Percentiles rank a stretch among this genome's conserved stretches.
Evolutionary conservation across 2,888 invertebrate genomes (phyloP).

Genomic region (Ochropleura plecta): DNA sequence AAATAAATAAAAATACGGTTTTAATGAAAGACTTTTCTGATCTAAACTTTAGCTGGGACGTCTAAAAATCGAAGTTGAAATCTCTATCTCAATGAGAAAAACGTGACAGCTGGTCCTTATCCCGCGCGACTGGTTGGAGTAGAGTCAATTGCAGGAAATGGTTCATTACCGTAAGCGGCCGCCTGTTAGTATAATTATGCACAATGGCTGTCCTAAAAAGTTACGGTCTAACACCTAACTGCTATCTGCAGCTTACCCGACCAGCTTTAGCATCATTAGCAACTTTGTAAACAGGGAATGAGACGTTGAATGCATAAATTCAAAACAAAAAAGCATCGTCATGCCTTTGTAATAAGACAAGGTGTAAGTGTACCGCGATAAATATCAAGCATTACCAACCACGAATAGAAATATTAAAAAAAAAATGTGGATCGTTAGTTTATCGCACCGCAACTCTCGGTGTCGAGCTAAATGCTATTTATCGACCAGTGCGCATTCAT

Average conservation of each 20-base stretch:
- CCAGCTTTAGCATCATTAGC: slow-evolving; percentile 39
- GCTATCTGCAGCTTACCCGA: slow-evolving; percentile 36
- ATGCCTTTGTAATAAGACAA: not conserved
- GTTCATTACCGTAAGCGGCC: slow-evolving; percentile 50
- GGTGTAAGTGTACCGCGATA: not conserved
- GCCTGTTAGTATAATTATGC: slow-evolving; percentile 49
- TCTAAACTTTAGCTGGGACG: not conserved
- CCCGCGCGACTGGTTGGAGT: slow-evolving; percentile 17
- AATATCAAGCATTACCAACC: not conserved
- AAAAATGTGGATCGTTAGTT: not conserved
- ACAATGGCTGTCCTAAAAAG: slow-evolving; percentile 51
- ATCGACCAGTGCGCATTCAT: not conserved
- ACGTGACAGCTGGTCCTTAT: slow-evolving; percentile 21
- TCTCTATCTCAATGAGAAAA: slow-evolving; percentile 6
- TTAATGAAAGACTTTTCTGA: not conserved
- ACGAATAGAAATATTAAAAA: not conserved
- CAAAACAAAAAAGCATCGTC: slow-evolving; percentile 13
- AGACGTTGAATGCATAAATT: slow-evolving; percentile 9
- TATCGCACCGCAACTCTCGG: not conserved
- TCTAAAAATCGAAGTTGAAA: slow-evolving; percentile 12
- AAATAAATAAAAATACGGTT: not conserved
- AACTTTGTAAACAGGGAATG: slow-evolving; percentile 28
- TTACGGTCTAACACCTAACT: slow-evolving; percentile 48
- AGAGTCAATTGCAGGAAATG: slow-evolving; percentile 54
- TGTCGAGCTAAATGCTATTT: not conserved